Conservation (phyloP, 1,140 invertebrate genomes). For the Orchestia grillus region DNA sequence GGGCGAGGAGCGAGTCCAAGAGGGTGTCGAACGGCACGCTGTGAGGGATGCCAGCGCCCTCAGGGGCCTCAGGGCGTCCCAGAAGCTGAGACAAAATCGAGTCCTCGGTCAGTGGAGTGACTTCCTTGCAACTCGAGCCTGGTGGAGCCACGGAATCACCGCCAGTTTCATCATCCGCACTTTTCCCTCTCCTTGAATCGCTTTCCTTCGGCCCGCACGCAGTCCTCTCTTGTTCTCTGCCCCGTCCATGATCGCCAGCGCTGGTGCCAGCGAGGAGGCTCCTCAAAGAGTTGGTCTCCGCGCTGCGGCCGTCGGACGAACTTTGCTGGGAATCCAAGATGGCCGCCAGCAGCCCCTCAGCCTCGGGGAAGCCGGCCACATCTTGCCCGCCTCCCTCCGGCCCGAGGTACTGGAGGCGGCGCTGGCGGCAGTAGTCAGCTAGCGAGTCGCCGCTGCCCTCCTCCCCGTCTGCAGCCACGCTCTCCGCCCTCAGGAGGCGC, state of each 20-base stretch:
- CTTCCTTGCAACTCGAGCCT: neutral
- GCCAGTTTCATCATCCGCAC: neutral
- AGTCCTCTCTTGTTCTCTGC: neutral
- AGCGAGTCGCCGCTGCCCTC: neutral
- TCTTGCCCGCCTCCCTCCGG: too few species aligned
- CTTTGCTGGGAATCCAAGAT: neutral
- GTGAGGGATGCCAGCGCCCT: neutral
- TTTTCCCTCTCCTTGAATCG: neutral
- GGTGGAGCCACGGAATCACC: neutral
- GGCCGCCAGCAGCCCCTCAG: neutral
- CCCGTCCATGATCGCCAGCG: neutral
- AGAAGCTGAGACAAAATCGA: neutral
- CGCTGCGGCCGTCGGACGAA: neutral
- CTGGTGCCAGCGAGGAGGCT: neutral
- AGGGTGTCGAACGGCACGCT: neutral
- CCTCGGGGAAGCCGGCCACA: neutral
- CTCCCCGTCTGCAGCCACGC: neutral
- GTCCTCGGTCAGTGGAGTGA: neutral
- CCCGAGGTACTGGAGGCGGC: neutral
- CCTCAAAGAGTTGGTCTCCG: neutral
- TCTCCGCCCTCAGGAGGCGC: neutral
- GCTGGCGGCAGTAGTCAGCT: slow-evolving; percentile 16
- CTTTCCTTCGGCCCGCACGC: neutral
- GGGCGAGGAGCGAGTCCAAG: neutral
- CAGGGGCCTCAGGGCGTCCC: neutral